These are phyloP conservation scores for Apotomis betuletana DNA, from an alignment of 2,888 invertebrate genomes.

Conservation along the genomic window DNA sequence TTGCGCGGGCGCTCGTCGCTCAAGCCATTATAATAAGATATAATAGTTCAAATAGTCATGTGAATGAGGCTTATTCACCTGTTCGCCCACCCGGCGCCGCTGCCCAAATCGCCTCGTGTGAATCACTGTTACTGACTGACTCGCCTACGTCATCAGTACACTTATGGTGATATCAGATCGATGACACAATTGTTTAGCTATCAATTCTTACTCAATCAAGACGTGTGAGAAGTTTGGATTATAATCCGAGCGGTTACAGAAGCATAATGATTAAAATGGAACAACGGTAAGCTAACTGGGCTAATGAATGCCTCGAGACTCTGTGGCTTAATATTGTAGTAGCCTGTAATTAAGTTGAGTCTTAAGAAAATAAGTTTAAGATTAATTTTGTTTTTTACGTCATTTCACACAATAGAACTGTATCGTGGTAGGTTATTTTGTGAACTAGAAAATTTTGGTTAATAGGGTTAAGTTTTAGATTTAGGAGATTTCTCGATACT, in stretches of 20 bases:
- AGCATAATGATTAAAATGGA: neutral
- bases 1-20: slow-evolving; percentile 58
- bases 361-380: slow-evolving; percentile 5
- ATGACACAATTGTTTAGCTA: slow-evolving; percentile 39
- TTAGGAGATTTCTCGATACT: no score
- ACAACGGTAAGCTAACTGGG: slow-evolving; percentile 22
- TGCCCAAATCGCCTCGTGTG: slow-evolving; percentile 48
- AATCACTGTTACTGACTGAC: slow-evolving; percentile 51
- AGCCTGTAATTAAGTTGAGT: slow-evolving; percentile 12
- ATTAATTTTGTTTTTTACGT: neutral
- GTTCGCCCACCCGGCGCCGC: slow-evolving; percentile 61
- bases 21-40: slow-evolving; percentile 56
- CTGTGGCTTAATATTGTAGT: slow-evolving; percentile 11
- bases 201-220: slow-evolving; percentile 12
- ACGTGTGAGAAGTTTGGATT: slow-evolving; percentile 7
- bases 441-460: no score
- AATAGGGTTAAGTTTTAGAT: no score
- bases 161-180: slow-evolving; percentile 41
- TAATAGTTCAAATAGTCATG: slow-evolving; percentile 67
- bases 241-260: slow-evolving; percentile 16
- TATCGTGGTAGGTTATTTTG: neutral
- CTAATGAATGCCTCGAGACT: slow-evolving; percentile 23
- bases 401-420: neutral
- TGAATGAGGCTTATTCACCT: slow-evolving; percentile 66
- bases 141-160: slow-evolving; percentile 38